Evolutionary conservation across 2,888 invertebrate species (phyloP), one percentile per base, ranked within the genome.

Genomic region (Leptodirus hochenwartii): DNA sequence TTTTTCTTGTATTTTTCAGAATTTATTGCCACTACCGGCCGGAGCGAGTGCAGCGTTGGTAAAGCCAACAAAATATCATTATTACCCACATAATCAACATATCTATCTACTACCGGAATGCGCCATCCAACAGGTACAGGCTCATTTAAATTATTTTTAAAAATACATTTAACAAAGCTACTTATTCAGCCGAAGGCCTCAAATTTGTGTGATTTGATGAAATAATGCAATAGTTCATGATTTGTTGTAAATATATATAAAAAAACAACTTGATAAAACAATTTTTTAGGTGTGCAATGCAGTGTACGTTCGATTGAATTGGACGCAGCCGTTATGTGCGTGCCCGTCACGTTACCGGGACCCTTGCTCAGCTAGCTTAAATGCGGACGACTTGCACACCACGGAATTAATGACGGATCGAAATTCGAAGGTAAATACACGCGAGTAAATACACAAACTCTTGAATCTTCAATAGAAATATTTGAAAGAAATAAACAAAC

Each of bases 1-100:
- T 16, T 13, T 30, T 30, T 24, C 20, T 36, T 25, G 15, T 49
- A 50, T 50, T 47, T 68, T 69, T 39, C 68, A 76, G 76, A 74
- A 56, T 43, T 37, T 75, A 45, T 59, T 69, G 40, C 70, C 69
- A 30, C 50, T 77, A 43, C 76, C 70, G 27, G 69, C 68, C 25
- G 68, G 67, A 12, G 68, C 74, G 25, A 66, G 73, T 36, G 71
- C 72, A 33, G 70, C 69, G 25, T 59, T 79, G 39, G 77, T 78
- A 28, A 85, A 85, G 53, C 85, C 87, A 15, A 87, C 85, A 38
- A 85, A 85, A 61, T 87, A 88, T 59, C 85, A 88, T 56, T 87
- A 85, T 61, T 87, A 85, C 56, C 87, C 87, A 16, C 87, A 87
- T 60, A 85, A 87, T 59, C 85, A 87, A 57, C 85, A 87, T 59